Evolutionary conservation across 1,140 invertebrate species (phyloP), one percentile per base, ranked within the genome.

Genomic region (Anthonomus grandis): DNA sequence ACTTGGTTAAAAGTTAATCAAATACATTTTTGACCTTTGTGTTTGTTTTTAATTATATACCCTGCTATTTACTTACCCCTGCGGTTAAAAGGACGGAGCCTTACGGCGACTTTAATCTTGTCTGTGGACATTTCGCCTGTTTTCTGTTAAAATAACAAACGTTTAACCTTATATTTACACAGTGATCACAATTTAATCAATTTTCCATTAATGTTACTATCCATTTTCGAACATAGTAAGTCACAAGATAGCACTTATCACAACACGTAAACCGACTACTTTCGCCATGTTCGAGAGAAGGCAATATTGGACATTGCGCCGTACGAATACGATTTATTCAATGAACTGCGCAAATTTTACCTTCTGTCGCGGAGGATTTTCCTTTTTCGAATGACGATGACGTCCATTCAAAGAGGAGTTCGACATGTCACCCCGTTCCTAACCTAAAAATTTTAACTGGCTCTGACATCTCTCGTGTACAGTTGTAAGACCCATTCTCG

Each of bases 41-140:
- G 17, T 22, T 19, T 12, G n/a, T 6, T 31, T 49, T 17, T 36
- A 49, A 15, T 49, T 18, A 37, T 15, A 8, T 34, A 34, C 31
- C 15, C 15, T 12, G 10, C 31, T 13, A 34, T 47, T 34, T 27
- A 25, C 48, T 52, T 83, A 95, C 94, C 94, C 87, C 94, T 83
- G 67, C 91, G 85, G 82, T 94, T 97, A 78, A 96, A 92, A 71
- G 94, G 94, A 75, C 94, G 86, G 71, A 97, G 92, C 74, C 94
- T 84, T 65, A 97, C 92, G 67, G 93, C 93, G 64, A 97, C 94
- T 83, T 94, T 94, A 71, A 97, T 94, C 84, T 97, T 96, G 85
- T 89, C 86, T 77, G 85, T 86, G 70, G 86, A 82, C 86, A 90
- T 90, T 74, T 75, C 78, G 59, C 70, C 72, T 62, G 56, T 27